Evolutionary conservation across 1,140 invertebrate species (phyloP).

Genomic region (Trichonephila clavipes): DNA sequence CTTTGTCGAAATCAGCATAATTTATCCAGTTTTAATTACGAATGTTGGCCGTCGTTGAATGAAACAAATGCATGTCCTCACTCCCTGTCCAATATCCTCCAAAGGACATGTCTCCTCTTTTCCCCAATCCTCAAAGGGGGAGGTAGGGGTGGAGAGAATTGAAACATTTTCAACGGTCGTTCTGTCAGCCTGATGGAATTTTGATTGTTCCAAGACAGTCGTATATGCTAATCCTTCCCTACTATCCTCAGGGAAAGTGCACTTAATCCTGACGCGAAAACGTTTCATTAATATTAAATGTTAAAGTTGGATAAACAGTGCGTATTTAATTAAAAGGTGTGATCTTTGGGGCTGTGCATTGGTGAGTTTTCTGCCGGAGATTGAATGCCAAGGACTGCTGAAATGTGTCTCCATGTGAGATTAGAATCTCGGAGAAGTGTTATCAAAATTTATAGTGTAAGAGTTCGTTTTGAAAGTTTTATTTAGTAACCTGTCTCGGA

Average conservation of each 20-base stretch:
- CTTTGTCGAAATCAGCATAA: neutral
- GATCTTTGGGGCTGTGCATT: neutral
- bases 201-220: conserved; percentile 1
- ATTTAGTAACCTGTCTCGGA: neutral
- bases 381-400: neutral
- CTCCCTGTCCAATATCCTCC: neutral
- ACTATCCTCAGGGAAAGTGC: neutral
- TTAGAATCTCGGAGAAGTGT: neutral
- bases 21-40: conserved; percentile 38
- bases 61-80: conserved; percentile 4
- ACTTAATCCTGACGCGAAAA: neutral
- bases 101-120: neutral
- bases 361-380: neutral
- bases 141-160: neutral
- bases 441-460: conserved; percentile 11
- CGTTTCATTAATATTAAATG: conserved; percentile 19
- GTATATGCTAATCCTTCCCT: neutral
- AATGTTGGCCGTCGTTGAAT: neutral
- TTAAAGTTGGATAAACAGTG: conserved; percentile 28
- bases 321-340: conserved; percentile 27
- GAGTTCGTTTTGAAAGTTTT: neutral
- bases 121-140: neutral
- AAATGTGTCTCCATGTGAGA: neutral
- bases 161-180: conserved; percentile 19
- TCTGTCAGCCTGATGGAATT: conserved; percentile 26